phyloP scores from a whole-genome alignment of 2,113 vertebrate species.

The Caretta caretta region DNA sequence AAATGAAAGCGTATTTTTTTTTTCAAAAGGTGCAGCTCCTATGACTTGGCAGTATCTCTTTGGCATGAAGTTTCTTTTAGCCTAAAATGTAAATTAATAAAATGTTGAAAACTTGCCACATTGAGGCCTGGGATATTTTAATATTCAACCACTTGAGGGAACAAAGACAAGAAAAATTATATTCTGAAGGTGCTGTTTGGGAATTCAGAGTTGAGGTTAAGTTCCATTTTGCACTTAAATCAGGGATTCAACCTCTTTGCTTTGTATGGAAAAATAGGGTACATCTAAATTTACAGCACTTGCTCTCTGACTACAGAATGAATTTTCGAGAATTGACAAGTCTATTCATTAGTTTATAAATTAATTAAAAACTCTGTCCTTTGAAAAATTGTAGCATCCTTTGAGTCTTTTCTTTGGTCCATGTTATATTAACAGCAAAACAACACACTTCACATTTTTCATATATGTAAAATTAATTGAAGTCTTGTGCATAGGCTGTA shows the following conservation, averaged over 20 bases:
- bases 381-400: background rate
- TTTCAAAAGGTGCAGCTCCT: background rate
- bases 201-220: background rate
- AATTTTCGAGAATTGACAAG: background rate
- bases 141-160: background rate
- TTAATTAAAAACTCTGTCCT: background rate
- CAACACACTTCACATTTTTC: rapidly evolving
- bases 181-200: background rate
- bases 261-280: background rate
- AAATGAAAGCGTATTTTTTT: background rate
- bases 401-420: background rate
- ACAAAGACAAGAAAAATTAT: background rate
- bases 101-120: background rate
- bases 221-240: background rate
- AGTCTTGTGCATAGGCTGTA: background rate
- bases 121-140: background rate
- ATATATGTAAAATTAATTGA: background rate
- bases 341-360: background rate
- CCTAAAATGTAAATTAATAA: background rate
- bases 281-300: background rate
- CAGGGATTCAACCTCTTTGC: background rate
- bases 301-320: background rate
- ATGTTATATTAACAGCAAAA: background rate
- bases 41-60: background rate
- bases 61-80: background rate